A percentile compares a stretch with the other conserved stretches of the same genome.
Evolutionary conservation across 2,797 vertebrate genomes (phyloP).

Genomic region (Tamandua tetradactyla): DNA sequence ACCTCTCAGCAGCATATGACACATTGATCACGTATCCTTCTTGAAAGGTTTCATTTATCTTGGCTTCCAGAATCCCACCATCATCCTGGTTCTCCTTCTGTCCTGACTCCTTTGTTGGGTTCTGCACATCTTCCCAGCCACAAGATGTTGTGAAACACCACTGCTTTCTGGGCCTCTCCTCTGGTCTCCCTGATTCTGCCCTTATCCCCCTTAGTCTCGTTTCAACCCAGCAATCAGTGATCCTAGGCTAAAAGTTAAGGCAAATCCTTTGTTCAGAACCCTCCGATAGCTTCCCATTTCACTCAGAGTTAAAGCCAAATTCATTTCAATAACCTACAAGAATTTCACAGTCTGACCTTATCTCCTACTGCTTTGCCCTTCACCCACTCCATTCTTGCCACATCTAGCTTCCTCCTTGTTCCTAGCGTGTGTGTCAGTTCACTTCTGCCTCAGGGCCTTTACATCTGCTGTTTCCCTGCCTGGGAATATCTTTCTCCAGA

Average conservation of each 20-base stretch:
- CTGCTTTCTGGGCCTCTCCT: neutral
- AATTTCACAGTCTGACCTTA: neutral
- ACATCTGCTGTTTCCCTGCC: neutral
- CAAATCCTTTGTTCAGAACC: neutral
- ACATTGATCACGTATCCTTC: fast-evolving
- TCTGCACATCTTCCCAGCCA: neutral
- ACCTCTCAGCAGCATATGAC: neutral
- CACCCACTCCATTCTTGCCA: neutral
- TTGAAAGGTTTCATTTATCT: neutral
- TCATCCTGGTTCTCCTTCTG: neutral
- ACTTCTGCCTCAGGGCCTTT: neutral
- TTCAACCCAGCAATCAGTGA: neutral
- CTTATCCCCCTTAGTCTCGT: neutral
- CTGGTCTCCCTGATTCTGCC: neutral
- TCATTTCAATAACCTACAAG: neutral
- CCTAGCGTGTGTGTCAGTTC: neutral
- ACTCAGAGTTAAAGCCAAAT: neutral
- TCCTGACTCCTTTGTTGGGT: neutral
- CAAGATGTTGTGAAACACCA: neutral
- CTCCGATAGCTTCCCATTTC: neutral
- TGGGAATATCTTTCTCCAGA: neutral
- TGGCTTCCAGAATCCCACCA: neutral
- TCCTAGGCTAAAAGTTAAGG: neutral
- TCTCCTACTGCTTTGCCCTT: fast-evolving
- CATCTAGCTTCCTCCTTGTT: fast-evolving